These are phyloP conservation scores for Cremastobaeus sp. DNA, from an alignment of 2,888 invertebrate species.

Conservation along the genomic window DNA sequence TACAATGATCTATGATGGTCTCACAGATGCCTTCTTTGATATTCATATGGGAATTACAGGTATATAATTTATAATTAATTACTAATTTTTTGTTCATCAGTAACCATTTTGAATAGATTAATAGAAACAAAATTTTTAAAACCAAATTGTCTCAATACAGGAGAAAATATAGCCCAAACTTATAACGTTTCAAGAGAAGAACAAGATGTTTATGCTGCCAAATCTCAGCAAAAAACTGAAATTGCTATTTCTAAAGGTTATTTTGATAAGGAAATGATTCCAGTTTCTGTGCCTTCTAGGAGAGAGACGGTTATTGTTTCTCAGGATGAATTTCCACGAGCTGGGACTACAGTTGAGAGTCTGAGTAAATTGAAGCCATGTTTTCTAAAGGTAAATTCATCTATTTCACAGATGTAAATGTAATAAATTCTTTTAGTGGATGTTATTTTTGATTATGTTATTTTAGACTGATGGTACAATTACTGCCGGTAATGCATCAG, in stretches of 20 bases:
- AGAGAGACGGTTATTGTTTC: slow-evolving; percentile 79
- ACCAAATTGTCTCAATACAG: too few relatives aligned
- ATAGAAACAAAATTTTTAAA: too few relatives aligned
- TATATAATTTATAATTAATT: too few relatives aligned
- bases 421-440: too few relatives aligned
- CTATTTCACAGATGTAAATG: too few relatives aligned
- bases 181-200: slow-evolving; percentile 83
- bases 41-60: slow-evolving; percentile 90
- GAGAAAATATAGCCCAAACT: slow-evolving; percentile 86
- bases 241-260: slow-evolving; percentile 82
- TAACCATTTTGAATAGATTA: too few relatives aligned
- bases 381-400: slow-evolving; percentile 80
- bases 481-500: slow-evolving; percentile 89
- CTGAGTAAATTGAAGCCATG: slow-evolving; percentile 83
- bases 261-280: slow-evolving; percentile 86
- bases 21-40: slow-evolving; percentile 86
- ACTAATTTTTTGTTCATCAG: too few relatives aligned
- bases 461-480: slow-evolving; percentile 82
- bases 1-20: slow-evolving; percentile 84
- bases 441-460: slow-evolving; percentile 1
- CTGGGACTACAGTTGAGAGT: slow-evolving; percentile 81
- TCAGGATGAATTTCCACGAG: slow-evolving; percentile 86
- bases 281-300: slow-evolving; percentile 80
- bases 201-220: slow-evolving; percentile 85
- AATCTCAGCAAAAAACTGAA: slow-evolving; percentile 84